Evolutionary conservation across 2,888 invertebrate species (phyloP), one percentile per base, ranked within the genome.

Genomic region (Mimumesa dahlbomi): DNA sequence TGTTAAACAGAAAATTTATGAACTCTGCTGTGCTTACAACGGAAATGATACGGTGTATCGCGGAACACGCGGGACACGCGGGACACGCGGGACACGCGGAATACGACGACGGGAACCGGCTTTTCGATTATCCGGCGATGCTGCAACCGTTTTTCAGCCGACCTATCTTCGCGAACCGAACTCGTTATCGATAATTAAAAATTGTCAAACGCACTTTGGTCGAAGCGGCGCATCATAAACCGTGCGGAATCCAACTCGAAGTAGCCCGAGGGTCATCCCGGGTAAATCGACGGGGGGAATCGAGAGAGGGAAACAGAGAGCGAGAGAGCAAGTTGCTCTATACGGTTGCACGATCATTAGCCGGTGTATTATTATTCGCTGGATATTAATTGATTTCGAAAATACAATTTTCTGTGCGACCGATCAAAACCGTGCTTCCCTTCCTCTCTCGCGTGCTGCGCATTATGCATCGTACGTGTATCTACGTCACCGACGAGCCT

Each of bases 361-460:
- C 85, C 79, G 76, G 79, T 83, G 81, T 82, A 88, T 89, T 87
- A 87, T 88, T 85, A 87, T 82, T 84, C 84, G 82, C 73, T 83
- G 82, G 82, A 87, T 87, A 87, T 85, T 86, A 89, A 88, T 88
- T 89, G 84, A 87, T 87, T 85, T 85, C 78, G 82, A 85, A 87
- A 88, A 87, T 83, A 85, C 84, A 88, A 89, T 89, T 89, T 89
- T 89, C 88, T 85, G 85, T 85, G 73, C 80, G 84, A 87, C 75
- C 83, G 88, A 88, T 89, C 89, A 89, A 88, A 89, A 85, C 84
- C 67, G 61, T 56, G 59, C 45, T 19, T 40, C 58, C 31, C 61
- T 7, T 25, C 25, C 25, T 25, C 3, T 5, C 25, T 7, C 4
- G 3, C 7, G 7, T 25, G 4, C 4, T 25, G 4, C 7, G 25